Conservation (phyloP, 2,113 vertebrate genomes). For the Macrotis lagotis region DNA sequence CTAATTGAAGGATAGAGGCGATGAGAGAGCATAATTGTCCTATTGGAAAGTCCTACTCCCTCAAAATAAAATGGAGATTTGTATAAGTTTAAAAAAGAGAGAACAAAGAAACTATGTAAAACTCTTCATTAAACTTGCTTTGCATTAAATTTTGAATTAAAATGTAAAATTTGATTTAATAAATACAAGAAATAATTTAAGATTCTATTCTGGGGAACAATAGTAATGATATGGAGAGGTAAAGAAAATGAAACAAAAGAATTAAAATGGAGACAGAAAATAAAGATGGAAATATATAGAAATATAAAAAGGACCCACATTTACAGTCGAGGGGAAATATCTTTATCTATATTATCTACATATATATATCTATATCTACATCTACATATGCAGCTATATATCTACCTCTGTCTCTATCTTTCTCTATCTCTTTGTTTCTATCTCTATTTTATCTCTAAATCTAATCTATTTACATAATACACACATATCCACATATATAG, state of each 20-base stretch:
- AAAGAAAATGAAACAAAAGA: not conserved
- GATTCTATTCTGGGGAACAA: not conserved
- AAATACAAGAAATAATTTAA: not conserved
- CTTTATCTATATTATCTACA: not conserved
- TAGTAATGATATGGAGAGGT: not conserved
- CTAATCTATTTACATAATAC: too few species aligned
- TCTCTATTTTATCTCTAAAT: too few species aligned
- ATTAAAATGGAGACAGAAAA: not conserved
- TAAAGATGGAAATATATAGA: not conserved
- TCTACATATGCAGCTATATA: not conserved
- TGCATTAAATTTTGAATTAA: too few species aligned
- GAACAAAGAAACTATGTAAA: not conserved
- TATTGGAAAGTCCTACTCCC: not conserved
- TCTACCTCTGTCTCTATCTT: too few species aligned
- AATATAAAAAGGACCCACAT: not conserved
- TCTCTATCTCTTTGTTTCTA: too few species aligned
- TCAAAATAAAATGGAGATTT: not conserved
- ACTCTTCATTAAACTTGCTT: not conserved
- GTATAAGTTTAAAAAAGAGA: not conserved
- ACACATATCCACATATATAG: too few species aligned
- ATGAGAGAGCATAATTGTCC: not conserved
- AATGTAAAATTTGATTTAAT: not conserved
- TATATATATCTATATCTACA: not conserved
- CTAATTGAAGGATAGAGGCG: not conserved
- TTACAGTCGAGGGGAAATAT: not conserved